Base-by-base conservation (phyloP, 2,797 vertebrate genomes). In the Forpus xanthops region DNA sequence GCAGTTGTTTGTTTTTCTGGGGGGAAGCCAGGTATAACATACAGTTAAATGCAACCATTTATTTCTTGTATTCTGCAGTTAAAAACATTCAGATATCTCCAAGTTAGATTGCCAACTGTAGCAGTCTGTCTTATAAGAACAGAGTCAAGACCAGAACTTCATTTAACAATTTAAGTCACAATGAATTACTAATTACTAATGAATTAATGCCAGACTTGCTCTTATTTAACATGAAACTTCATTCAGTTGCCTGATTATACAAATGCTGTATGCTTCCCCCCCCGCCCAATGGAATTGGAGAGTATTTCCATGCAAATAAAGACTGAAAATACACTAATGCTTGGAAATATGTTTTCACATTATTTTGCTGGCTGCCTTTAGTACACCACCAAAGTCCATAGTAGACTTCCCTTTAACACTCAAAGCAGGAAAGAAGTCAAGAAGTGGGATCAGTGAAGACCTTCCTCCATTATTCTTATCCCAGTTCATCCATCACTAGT, bases 1-100 rank as follows among this genome's bases (percentile, higher is more conserved):
- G 6, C 5, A 7, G 41, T 67, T 44, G 7, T 4, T 31, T n/a
- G n/a, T 33, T 4, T 18, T 25, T 72, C 44, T 77, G 10, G 15
- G 9, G 12, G 21, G 6, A 1, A 1, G 1, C 0, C 5, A 11
- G 11, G 4, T 55, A 6, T 4, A 76, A 37, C 1, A 21, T 45
- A 25, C 70, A n/a, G 42, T 25, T 35, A 71, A 64, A 75, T 49
- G 4, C 5, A 67, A 31, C 3, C 5, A 14, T 85, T 61, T 72
- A 45, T 42, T 52, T 82, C 6, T 66, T 75, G 39, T 42, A 53
- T 33, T 23, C 10, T 33, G 4, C 20, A 8, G 15, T 52, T 62
- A 25, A 6, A 70, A 76, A 44, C 33, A 53, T 37, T 50, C 15
- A 60, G n/a, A 33, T 14, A 30, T 58, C 7, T 30, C 12, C 21